Base-by-base conservation (phyloP, 92 coral and sea anemone genomes). In the Palythoa caribaeorum region DNA sequence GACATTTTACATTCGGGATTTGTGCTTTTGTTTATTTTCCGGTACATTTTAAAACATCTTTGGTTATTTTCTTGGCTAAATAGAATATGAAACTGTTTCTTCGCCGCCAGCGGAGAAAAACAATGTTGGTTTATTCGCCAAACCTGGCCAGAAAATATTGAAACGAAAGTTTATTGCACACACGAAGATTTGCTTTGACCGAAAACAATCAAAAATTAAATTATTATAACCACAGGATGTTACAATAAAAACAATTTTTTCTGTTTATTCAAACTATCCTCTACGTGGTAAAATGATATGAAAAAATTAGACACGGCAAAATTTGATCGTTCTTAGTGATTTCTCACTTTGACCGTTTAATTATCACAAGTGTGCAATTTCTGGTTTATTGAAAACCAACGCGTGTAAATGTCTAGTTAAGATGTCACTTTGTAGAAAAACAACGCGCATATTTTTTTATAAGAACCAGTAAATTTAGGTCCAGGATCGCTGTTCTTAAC, bases 141-240 rank as follows among this genome's bases (percentile, higher is more conserved):
- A 38, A 73, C 78, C 55, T 48, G 78, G 21, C 55, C 55, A 73
- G 78, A 44, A 73, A 37, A 16, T 44, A 40, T 39, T 39, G 78
- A 73, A 71, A 73, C 37, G 78, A 54, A 73, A 40, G 78, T 40
- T 16, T 39, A 20, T 5, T 50, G n/a, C 78, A 73, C 76, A 50
- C 76, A 15, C 28, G 28, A 71, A 71, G 55, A 73, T 39, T 14
- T 17, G 48, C 16, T 71, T 38, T 38, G 48, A 14, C 65, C 20
- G 14, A 73, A 14, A 73, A 73, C 47, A 44, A 17, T 16, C 20
- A 39, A 10, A 73, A 73, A 73, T 35, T 73, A 50, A 73, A 73
- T 10, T 28, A 73, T 44, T 73, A 28, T 28, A 28, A 40, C 21
- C 53, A 15, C 78, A 39, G 78, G 5, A 15, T 73, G 55, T 17